Base-by-base conservation (phyloP, 2,113 vertebrate genomes). In the Triplophysa siluroides region DNA sequence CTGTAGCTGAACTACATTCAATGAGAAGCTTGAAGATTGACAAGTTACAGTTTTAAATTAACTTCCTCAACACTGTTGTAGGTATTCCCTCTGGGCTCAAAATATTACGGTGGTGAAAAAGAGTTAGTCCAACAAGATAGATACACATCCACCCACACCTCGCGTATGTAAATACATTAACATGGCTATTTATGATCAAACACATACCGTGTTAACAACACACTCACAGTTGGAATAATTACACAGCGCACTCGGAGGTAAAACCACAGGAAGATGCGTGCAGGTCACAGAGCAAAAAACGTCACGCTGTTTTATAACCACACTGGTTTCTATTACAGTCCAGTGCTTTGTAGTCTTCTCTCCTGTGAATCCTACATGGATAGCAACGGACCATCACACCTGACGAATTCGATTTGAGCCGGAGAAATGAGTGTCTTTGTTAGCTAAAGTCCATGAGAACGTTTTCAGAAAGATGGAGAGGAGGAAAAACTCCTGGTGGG, bases 371-470 rank as follows among this genome's bases (percentile, higher is more conserved):
- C 66, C 52, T 38, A n/a, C 47, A 64, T 76, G 69, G 66, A 66
- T 43, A 67, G 38, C 64, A 41, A 76, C 50, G 73, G 62, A 77
- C 45, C 61, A 65, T 77, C 62, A 54, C 45, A 26, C 62, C 62
- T 77, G 74, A 76, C 74, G 16, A 77, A 77, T 77, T 77, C 52
- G 75, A 77, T 77, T 66, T 77, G 18, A 62, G 47, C 45, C 45
- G 66, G 75, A 21, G 75, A 77, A 77, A 77, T 77, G 19, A 75
- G 75, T 65, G 43, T 65, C 75, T 77, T 77, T 77, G 62, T 77
- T 65, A 65, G 61, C 26, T 52, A 77, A 77, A 54, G 75, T 77
- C 45, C 75, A 77, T 65, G 62, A 77, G 75, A 77, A 61, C 19
- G 52, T 45, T 65, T 19, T 1, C 24, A 77, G 26, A 76, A 38